Evolutionary conservation across 2,113 vertebrate species (phyloP).

Genomic region (Eulemur rufifrons): DNA sequence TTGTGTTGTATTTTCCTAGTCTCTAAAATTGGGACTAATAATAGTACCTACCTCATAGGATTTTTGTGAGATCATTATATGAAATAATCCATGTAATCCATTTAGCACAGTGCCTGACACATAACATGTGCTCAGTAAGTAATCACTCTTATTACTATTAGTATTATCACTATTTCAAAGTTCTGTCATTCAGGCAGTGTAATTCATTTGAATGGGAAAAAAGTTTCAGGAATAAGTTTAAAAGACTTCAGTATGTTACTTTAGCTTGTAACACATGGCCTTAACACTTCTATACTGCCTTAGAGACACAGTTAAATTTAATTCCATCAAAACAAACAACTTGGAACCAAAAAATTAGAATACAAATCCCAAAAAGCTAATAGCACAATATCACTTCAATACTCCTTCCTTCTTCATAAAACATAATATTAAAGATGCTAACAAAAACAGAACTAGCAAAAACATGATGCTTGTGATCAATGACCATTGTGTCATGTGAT

Average conservation of each 20-base stretch:
- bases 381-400: neutral
- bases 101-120: neutral
- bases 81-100: neutral
- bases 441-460: neutral
- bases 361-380: neutral
- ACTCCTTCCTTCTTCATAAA: neutral
- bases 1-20: neutral
- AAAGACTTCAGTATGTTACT: neutral
- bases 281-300: neutral
- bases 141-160: neutral
- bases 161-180: neutral
- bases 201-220: neutral
- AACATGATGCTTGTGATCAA: neutral
- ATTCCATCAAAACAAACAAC: neutral
- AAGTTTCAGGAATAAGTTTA: neutral
- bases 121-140: neutral
- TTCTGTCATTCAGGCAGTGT: neutral
- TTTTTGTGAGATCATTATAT: neutral
- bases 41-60: neutral
- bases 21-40: neutral
- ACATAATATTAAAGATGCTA: neutral
- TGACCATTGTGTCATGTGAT: neutral
- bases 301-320: neutral
- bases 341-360: slow-evolving; percentile 16
- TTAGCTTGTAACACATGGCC: neutral